Evolutionary conservation across 2,888 invertebrate species (phyloP).

Genomic region (Protonemura montana): DNA sequence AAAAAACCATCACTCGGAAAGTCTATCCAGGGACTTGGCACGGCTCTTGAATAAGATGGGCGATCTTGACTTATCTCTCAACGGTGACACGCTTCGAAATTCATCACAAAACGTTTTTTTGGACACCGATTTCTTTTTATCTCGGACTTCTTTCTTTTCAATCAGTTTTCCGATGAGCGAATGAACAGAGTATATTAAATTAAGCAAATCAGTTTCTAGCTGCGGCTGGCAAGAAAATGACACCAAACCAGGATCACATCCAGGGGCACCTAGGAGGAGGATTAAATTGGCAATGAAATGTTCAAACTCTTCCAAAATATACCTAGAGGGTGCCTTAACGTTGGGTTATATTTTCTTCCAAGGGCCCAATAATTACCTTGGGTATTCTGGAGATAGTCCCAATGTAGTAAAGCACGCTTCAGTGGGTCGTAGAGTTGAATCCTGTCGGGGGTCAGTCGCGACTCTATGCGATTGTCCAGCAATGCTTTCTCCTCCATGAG

Average conservation of each 20-base stretch:
- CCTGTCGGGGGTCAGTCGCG: constrained; percentile 50
- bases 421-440: constrained; percentile 52
- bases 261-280: constrained; percentile 22
- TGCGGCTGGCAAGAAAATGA: constrained; percentile 29
- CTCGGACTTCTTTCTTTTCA: background rate
- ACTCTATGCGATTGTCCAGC: constrained; percentile 50
- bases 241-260: constrained; percentile 33
- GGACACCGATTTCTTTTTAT: constrained; percentile 7
- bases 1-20: background rate
- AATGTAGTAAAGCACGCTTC: constrained; percentile 52
- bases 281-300: background rate
- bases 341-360: no score
- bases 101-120: background rate
- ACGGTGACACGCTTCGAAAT: background rate
- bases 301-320: no score
- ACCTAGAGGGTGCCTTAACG: no score
- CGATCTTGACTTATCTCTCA: background rate
- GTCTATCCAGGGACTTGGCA: background rate
- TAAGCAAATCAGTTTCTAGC: background rate
- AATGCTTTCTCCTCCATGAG: constrained; percentile 50
- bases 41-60: background rate
- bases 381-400: constrained; percentile 52
- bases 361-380: constrained; percentile 51
- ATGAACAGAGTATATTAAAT: constrained; percentile 8
- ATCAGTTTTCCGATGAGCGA: background rate